These are phyloP conservation scores for Orchestia grillus DNA, from an alignment of 1,140 invertebrate species.

Conservation along the genomic window DNA sequence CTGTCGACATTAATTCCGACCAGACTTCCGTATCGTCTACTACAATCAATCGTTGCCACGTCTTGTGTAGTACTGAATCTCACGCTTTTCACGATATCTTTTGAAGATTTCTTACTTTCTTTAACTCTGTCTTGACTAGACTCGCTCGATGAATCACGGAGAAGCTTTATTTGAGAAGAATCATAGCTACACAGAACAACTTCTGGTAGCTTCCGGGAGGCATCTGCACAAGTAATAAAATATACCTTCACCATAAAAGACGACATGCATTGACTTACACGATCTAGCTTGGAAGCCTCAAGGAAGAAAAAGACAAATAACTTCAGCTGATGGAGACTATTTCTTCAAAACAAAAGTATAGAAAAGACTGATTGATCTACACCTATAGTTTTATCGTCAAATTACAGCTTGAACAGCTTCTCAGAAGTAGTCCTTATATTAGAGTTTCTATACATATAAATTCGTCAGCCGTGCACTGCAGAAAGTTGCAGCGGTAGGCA, in stretches of 20 bases:
- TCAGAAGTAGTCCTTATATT: too few species aligned
- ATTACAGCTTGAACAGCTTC: too few species aligned
- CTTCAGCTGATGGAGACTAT: too few species aligned
- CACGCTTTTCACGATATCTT: background rate
- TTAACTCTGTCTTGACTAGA: background rate
- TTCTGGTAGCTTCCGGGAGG: conserved; percentile 33
- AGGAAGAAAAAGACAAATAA: too few species aligned
- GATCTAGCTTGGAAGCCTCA: too few species aligned
- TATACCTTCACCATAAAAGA: background rate
- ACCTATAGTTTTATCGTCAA: too few species aligned
- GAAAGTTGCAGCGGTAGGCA: too few species aligned
- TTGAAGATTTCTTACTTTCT: background rate
- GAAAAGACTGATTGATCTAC: too few species aligned
- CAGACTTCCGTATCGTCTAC: background rate
- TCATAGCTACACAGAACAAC: conserved; percentile 44
- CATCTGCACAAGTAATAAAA: background rate
- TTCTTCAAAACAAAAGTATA: too few species aligned
- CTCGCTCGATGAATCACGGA: background rate
- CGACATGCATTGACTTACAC: too few species aligned
- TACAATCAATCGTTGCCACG: background rate
- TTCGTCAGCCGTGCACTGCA: too few species aligned
- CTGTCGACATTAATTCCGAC: conserved; percentile 11
- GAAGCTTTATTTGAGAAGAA: conserved; percentile 36
- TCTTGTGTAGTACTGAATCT: background rate
- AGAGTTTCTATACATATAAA: too few species aligned